These are phyloP conservation scores for Theonella swinhoei DNA, from an alignment of 37 sponge, comb jelly and placozoan genomes.

Conservation along the genomic window DNA sequence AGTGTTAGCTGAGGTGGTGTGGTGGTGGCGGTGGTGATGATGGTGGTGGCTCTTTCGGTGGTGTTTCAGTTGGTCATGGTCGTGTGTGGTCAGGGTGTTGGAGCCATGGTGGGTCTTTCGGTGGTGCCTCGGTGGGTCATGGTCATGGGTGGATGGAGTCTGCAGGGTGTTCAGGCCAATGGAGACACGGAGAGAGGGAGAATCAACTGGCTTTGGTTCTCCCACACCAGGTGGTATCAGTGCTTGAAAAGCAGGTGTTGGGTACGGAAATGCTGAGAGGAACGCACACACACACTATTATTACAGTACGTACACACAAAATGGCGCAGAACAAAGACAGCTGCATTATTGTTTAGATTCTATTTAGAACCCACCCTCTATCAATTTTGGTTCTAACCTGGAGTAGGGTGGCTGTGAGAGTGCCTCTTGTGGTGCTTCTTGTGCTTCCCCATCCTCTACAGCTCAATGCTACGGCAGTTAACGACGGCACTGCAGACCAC, in stretches of 20 bases:
- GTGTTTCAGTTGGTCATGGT: too few relatives aligned
- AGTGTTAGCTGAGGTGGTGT: too few relatives aligned
- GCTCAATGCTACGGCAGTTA: too few relatives aligned
- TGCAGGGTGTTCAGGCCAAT: background rate
- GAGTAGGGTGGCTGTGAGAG: background rate
- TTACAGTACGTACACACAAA: too few relatives aligned
- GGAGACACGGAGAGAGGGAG: background rate
- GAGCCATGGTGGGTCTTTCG: background rate
- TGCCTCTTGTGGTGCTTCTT: slow-evolving; percentile 43
- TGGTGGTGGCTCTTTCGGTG: background rate
- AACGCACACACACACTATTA: too few relatives aligned
- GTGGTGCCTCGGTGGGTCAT: background rate
- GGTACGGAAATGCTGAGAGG: background rate
- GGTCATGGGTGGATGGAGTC: background rate
- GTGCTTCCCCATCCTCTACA: slow-evolving; percentile 6
- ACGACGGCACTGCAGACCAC: too few relatives aligned
- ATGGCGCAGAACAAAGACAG: background rate
- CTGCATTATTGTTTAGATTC: background rate
- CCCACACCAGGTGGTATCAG: background rate
- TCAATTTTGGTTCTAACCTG: background rate
- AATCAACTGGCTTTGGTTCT: background rate
- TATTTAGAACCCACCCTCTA: background rate
- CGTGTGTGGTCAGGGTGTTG: too few relatives aligned
- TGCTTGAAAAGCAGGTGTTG: background rate
- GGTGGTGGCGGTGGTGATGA: too few relatives aligned